phyloP scores from a whole-genome alignment of 2,797 vertebrate genomes.

The Ptychobarbus kaznakovi region DNA sequence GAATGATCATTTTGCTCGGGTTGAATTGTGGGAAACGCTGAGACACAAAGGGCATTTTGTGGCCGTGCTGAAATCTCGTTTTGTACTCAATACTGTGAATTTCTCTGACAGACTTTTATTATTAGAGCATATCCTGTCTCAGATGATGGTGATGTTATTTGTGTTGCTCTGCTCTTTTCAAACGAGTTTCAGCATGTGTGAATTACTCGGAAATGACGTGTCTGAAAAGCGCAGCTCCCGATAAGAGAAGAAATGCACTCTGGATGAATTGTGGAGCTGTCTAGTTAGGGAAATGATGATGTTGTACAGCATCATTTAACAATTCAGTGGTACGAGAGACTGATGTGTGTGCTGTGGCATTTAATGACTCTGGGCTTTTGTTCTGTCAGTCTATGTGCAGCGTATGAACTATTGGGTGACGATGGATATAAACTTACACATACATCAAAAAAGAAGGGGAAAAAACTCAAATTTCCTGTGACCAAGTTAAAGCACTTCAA shows the following conservation, averaged over 20 bases:
- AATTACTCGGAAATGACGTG: constrained; percentile 61
- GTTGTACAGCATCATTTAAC: constrained; percentile 55
- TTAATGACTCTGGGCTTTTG: constrained; percentile 52
- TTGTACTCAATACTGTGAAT: constrained; percentile 72
- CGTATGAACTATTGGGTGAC: constrained; percentile 35
- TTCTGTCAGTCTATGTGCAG: constrained; percentile 41
- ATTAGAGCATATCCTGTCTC: constrained; percentile 58
- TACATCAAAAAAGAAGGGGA: constrained; percentile 19
- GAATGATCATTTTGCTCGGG: constrained; percentile 72
- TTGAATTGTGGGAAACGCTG: constrained; percentile 80
- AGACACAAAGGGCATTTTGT: constrained; percentile 79
- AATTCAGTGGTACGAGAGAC: constrained; percentile 53
- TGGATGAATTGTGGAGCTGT: constrained; percentile 56
- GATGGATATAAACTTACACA: constrained; percentile 47
- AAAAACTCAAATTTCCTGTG: constrained; percentile 25
- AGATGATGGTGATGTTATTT: constrained; percentile 60
- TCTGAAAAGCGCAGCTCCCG: constrained; percentile 39
- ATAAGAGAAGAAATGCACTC: constrained; percentile 51
- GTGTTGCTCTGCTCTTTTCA: constrained; percentile 49
- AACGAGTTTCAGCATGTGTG: constrained; percentile 57
- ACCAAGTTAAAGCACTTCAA: constrained; percentile 12
- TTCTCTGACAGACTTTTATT: constrained; percentile 64
- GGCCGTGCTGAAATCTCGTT: constrained; percentile 55
- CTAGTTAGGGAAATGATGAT: constrained; percentile 58
- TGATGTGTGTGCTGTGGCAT: constrained; percentile 54